These are phyloP conservation scores for Meloe dianella DNA, from an alignment of 2,888 invertebrate genomes.

Conservation along the genomic window DNA sequence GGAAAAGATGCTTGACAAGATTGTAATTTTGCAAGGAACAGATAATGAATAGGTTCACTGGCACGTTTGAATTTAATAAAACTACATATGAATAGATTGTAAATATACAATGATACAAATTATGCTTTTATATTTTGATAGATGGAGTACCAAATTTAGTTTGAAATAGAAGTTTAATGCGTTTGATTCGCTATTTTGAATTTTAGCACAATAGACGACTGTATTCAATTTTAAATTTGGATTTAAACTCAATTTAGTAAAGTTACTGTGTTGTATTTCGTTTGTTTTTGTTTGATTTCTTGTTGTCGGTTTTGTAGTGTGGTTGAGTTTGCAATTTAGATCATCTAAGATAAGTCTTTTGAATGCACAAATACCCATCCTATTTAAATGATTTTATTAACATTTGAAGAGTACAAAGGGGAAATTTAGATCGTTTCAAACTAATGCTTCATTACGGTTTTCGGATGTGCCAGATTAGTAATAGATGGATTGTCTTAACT, in stretches of 20 bases:
- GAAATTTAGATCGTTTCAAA: conserved; percentile 3
- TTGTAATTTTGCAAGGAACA: conserved; percentile 25
- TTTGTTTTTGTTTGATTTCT: conserved; percentile 9
- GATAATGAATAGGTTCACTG: conserved; percentile 28
- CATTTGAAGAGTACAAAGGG: conserved; percentile 2
- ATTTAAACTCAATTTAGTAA: conserved; percentile 7
- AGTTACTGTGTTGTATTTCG: not conserved
- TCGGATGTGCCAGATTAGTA: conserved; percentile 2
- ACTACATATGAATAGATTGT: not conserved
- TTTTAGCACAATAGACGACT: not conserved
- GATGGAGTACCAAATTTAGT: not conserved
- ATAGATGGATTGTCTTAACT: conserved; percentile 18
- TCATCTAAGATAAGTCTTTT: conserved; percentile 4
- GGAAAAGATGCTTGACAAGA: conserved; percentile 30
- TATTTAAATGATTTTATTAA: conserved; percentile 1
- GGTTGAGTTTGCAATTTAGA: conserved; percentile 12
- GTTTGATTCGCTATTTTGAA: not conserved
- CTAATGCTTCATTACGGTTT: conserved; percentile 17
- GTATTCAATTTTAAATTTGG: not conserved
- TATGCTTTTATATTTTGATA: no score
- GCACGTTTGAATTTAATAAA: conserved; percentile 17
- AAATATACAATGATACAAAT: not conserved
- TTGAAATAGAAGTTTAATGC: not conserved
- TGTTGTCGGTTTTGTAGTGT: conserved; percentile 6
- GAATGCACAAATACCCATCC: conserved; percentile 7